Conservation (phyloP, 2,113 vertebrate genomes). For the Corydoras sp. region DNA sequence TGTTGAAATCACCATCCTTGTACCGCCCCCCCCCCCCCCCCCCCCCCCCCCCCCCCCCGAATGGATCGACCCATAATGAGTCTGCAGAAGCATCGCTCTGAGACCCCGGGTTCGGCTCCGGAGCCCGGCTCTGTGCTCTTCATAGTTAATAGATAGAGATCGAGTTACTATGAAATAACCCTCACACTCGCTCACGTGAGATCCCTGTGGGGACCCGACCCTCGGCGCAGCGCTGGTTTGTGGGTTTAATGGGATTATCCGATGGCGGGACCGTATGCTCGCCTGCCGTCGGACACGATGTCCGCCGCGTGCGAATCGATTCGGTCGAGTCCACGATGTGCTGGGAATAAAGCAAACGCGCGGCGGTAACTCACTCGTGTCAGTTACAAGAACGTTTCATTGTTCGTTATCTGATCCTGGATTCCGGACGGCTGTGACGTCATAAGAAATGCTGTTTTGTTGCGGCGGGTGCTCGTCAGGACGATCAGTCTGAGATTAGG, state of each 20-base stretch:
- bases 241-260: neutral
- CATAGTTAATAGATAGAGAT: conserved; percentile 12
- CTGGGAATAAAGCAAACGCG: no score
- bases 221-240: neutral
- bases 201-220: neutral
- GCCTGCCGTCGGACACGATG: no score
- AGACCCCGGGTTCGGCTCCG: conserved; percentile 1
- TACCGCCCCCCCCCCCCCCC: neutral
- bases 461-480: no score
- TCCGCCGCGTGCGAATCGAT: no score
- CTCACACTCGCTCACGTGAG: neutral
- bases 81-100: neutral
- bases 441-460: no score
- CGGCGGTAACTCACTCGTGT: no score
- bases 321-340: no score
- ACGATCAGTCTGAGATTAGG: no score
- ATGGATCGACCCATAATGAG: neutral
- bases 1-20: conserved; percentile 11
- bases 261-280: no score
- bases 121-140: conserved; percentile 10
- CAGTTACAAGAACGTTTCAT: no score
- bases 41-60: neutral
- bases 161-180: conserved; percentile 19
- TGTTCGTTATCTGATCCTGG: no score
- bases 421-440: no score